phyloP scores from a whole-genome alignment of 2,113 vertebrate genomes.

The cat (Felis catus) region F.catus_Fca126_mat1.0 CM031412.1:132605001-132605500 shows the following conservation, averaged over 20 bases:
- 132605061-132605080: neutral
- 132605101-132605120: slow-evolving; percentile 26
- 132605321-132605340: slow-evolving; percentile 46
- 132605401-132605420: slow-evolving; percentile 11
- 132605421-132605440: neutral
- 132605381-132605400: slow-evolving; percentile 16
- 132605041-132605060: too few relatives aligned
- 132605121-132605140: slow-evolving; percentile 36
- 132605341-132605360: slow-evolving; percentile 19
- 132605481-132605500: slow-evolving; percentile 21
- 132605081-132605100: neutral
- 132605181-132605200: slow-evolving; percentile 6
- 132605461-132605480: neutral
- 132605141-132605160: slow-evolving; percentile 51
- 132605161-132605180: neutral
- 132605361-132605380: slow-evolving; percentile 14
- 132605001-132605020: too few relatives aligned
- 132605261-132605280: neutral
- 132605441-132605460: neutral
- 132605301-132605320: neutral
- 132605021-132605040: too few relatives aligned
- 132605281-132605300: neutral
- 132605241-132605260: slow-evolving; percentile 52
- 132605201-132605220: slow-evolving; percentile 54
- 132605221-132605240: slow-evolving; percentile 52